Evolutionary conservation across 2,113 vertebrate genomes (phyloP).

Genomic region (Chunga burmeisteri): DNA sequence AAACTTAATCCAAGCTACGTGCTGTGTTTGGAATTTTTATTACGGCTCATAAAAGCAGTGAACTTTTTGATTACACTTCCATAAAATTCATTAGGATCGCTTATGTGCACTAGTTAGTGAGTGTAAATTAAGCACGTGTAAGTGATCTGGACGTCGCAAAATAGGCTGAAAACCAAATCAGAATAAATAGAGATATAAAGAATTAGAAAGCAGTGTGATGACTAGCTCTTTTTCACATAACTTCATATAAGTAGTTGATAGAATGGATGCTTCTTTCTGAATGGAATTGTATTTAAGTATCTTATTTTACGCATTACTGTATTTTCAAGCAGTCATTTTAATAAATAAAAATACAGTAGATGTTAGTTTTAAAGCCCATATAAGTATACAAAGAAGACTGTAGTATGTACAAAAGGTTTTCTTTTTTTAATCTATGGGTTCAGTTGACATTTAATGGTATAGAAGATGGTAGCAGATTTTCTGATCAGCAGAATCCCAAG

Average conservation of each 20-base stretch:
- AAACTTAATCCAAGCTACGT: not conserved
- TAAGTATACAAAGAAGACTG: not conserved
- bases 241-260: not conserved
- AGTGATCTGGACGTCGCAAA: not conserved
- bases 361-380: not conserved
- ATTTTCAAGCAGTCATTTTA: not conserved
- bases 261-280: not conserved
- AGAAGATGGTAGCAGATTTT: not conserved
- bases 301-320: not conserved
- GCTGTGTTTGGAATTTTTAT: constrained; percentile 13
- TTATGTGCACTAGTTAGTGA: not conserved
- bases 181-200: not conserved
- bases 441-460: not conserved
- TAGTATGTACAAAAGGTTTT: not conserved
- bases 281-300: not conserved
- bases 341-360: not conserved
- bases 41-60: not conserved
- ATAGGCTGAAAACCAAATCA: not conserved
- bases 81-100: not conserved
- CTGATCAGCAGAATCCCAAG: not conserved
- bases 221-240: not conserved
- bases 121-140: not conserved
- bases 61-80: not conserved
- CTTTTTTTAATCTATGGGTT: not conserved
- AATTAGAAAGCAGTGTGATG: not conserved